A percentile compares a stretch with the other conserved stretches of the same genome.
Conservation (phyloP, 2,113 vertebrate species). For the Megaleporinus macrocephalus region DNA sequence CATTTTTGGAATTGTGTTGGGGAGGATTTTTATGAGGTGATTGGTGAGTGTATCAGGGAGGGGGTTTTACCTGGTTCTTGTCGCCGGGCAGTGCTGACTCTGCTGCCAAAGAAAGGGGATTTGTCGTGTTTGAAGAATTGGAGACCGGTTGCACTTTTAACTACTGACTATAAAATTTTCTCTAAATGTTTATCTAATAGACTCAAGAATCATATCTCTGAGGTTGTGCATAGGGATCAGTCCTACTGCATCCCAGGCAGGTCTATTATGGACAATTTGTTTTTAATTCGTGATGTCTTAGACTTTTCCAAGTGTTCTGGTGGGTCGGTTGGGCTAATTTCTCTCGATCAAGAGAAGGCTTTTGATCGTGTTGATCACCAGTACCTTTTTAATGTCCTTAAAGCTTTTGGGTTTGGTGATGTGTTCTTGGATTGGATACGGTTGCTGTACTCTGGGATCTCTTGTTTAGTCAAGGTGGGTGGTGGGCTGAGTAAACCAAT, state of each 20-base stretch:
- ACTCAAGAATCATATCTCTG: not conserved
- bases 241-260: no score
- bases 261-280: no score
- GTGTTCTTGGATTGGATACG: not conserved
- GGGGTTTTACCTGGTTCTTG: not conserved
- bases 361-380: no score
- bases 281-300: no score
- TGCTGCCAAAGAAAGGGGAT: not conserved
- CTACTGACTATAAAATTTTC: not conserved
- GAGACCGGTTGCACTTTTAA: not conserved
- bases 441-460: not conserved
- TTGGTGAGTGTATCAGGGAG: not conserved
- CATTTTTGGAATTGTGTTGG: not conserved
- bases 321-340: no score
- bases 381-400: no score
- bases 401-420: no score
- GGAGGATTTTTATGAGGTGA: not conserved
- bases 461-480: conserved; percentile 11
- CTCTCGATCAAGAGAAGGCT: no score
- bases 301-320: no score
- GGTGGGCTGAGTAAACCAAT: not conserved
- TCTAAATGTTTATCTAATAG: not conserved
- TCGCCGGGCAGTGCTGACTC: not conserved
- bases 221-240: no score
- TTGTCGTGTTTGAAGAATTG: not conserved